phyloP scores from a whole-genome alignment of 1,140 invertebrate genomes.

The Drosophila nigromelanica region DNA sequence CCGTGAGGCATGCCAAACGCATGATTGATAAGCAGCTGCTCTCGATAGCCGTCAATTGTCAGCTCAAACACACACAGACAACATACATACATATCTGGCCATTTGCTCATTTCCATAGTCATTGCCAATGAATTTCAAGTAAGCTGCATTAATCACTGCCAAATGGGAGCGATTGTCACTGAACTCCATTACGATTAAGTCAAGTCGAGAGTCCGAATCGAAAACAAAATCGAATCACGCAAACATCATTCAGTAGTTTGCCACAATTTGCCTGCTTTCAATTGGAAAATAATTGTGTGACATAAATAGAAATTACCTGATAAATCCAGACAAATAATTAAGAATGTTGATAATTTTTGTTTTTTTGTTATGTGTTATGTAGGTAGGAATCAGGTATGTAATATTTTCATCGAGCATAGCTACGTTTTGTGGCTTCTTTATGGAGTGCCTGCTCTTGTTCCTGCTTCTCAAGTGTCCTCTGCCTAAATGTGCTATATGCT shows the following conservation, averaged over 20 bases:
- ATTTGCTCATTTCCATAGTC: constrained; percentile 33
- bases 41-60: constrained; percentile 10
- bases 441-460: too few relatives aligned
- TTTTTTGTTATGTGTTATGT: too few relatives aligned
- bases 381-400: too few relatives aligned
- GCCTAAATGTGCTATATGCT: constrained; percentile 1
- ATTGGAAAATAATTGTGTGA: neutral
- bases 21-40: constrained; percentile 55
- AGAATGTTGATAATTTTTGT: too few relatives aligned
- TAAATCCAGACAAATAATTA: too few relatives aligned
- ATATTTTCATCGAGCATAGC: too few relatives aligned
- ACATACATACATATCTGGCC: neutral
- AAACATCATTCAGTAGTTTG: constrained; percentile 28
- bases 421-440: too few relatives aligned
- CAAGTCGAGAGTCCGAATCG: constrained; percentile 3
- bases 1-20: constrained; percentile 44
- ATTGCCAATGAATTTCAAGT: constrained; percentile 38
- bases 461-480: too few relatives aligned
- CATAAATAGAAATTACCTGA: neutral
- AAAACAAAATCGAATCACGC: constrained; percentile 5
- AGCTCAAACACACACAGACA: constrained; percentile 14
- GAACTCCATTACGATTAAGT: constrained; percentile 26
- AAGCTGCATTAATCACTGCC: constrained; percentile 45
- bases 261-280: too few relatives aligned
- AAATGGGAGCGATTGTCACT: constrained; percentile 20